phyloP scores from a whole-genome alignment of 1,140 invertebrate genomes.

The Drosophila bocqueti region DNA sequence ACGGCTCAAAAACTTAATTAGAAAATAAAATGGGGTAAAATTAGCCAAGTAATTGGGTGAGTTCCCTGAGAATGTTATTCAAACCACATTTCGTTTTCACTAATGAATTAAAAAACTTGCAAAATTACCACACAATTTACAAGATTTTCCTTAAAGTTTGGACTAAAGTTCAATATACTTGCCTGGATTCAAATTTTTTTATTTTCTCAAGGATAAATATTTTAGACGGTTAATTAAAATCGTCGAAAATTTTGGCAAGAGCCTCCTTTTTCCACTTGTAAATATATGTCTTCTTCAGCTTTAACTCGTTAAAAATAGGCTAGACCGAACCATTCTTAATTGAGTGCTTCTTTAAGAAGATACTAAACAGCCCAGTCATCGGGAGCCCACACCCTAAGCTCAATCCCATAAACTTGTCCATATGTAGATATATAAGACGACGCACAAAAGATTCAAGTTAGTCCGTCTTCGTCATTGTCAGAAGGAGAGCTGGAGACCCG shows the following conservation, averaged over 20 bases:
- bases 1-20: conserved; percentile 36
- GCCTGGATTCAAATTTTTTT: neutral
- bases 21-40: conserved; percentile 33
- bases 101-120: conserved; percentile 5
- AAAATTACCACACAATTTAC: neutral
- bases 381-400: conserved; percentile 20
- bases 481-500: conserved; percentile 16
- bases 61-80: neutral
- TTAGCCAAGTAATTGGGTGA: conserved; percentile 22
- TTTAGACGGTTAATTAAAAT: neutral
- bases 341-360: conserved; percentile 29
- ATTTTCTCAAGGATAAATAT: neutral
- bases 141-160: neutral
- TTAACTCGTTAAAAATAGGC: neutral
- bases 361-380: conserved; percentile 40
- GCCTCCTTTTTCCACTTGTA: no score
- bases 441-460: conserved; percentile 28
- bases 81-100: conserved; percentile 4
- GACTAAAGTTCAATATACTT: neutral
- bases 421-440: conserved; percentile 18
- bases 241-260: neutral
- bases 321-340: conserved; percentile 27
- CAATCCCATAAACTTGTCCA: conserved; percentile 6
- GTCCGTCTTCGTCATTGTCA: conserved; percentile 34
- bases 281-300: neutral